Evolutionary conservation across 2,888 invertebrate genomes (phyloP).

Genomic region (Euproctis similis): DNA sequence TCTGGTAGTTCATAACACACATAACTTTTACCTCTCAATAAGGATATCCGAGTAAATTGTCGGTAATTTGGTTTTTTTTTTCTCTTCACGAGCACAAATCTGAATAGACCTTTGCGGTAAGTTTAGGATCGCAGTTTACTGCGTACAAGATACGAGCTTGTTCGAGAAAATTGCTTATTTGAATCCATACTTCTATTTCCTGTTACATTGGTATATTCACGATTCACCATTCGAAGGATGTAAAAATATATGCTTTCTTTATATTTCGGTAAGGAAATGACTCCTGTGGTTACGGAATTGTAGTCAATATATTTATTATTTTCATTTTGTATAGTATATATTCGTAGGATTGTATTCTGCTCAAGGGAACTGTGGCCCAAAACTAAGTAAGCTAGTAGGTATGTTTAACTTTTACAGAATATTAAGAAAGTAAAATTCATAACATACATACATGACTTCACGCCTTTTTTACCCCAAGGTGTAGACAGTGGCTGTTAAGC

Average conservation of each 20-base stretch:
- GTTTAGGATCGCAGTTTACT: slow-evolving; percentile 42
- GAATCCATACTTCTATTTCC: slow-evolving; percentile 42
- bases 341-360: no score
- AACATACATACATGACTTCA: no score
- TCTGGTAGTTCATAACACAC: slow-evolving; percentile 30
- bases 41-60: slow-evolving; percentile 69
- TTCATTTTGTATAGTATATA: no score
- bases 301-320: no score
- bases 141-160: slow-evolving; percentile 43
- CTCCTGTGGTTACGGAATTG: no score
- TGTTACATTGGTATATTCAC: slow-evolving; percentile 28
- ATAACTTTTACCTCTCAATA: slow-evolving; percentile 62
- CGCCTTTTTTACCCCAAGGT: no score
- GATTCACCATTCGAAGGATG: slow-evolving; percentile 30
- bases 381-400: no score
- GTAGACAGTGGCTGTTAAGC: no score
- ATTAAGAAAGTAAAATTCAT: no score
- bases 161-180: slow-evolving; percentile 60
- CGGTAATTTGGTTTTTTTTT: slow-evolving; percentile 69
- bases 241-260: slow-evolving; percentile 8
- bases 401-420: no score
- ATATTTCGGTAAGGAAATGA: slow-evolving; percentile 1
- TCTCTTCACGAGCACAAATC: slow-evolving; percentile 64
- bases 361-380: no score
- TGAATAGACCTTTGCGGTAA: slow-evolving; percentile 35